Base-by-base conservation (phyloP, 2,888 invertebrate genomes). In the Mactromeris polynyma region DNA sequence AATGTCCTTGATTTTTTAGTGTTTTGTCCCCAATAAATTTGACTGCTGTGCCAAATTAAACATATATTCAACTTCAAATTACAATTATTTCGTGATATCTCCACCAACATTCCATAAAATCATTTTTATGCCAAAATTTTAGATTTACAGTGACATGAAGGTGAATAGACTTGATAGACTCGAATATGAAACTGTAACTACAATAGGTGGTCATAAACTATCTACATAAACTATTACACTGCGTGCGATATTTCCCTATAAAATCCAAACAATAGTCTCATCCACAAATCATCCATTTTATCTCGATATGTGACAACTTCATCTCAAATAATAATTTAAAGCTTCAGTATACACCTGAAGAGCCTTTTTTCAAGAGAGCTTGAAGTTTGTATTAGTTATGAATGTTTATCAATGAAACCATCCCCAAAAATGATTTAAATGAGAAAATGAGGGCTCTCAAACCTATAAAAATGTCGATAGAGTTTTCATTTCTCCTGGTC, bases 281-380 rank as follows among this genome's bases (percentile, higher is more conserved):
- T 64, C n/a, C 58, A 64, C 58, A 64, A 64, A 64, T 64, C 58
- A 64, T 64, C 58, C 58, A 2, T 26, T 64, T 26, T 64, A 64
- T 64, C 58, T 21, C 26, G 26, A 26, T 7, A 2, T 64, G 0
- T 64, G 58, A 64, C 58, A 64, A 26, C 26, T 64, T n/a, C 58
- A 64, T 64, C 58, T 64, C n/a, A 64, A 64, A 64, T 64, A 11
- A 64, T 64, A 26, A 64, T 64, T 64, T 64, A 64, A 64, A 64
- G 26, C 26, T n/a, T 26, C 58, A 21, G 11, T 7, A 64, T 58
- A n/a, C 58, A 64, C 58, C n/a, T 64, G 21, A 26, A 64, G 58
- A 26, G 9, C 58, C 2, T 64, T 64, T 58, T 64, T 54, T 64
- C 26, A 64, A 64, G 58, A 26, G n/a, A 64, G 26, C 26, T 26